Conservation (phyloP, 2,888 invertebrate genomes). For the Alentia gelatinosa region DNA sequence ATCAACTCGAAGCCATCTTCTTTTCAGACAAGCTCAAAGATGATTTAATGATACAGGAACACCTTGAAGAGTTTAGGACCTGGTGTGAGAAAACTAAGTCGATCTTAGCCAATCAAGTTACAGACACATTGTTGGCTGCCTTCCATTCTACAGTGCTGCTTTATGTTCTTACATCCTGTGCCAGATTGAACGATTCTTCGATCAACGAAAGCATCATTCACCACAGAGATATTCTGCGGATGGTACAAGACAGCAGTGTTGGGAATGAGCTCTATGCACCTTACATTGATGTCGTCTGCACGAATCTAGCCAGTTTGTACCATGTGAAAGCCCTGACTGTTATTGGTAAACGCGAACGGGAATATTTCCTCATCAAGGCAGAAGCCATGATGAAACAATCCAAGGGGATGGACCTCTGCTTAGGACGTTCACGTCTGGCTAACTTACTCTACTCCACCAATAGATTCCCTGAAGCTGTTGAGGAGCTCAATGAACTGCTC, state of each 20-base stretch:
- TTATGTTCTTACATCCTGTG: conserved; percentile 20
- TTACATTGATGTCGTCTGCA: neutral
- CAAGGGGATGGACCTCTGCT: neutral
- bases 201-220: conserved; percentile 24
- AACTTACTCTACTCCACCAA: neutral
- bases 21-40: neutral
- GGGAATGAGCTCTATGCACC: neutral
- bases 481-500: neutral
- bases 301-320: conserved; percentile 19
- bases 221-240: neutral
- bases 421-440: neutral
- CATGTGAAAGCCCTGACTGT: conserved; percentile 11
- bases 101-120: neutral
- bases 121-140: neutral
- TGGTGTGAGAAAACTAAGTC: neutral
- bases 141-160: neutral
- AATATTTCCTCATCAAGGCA: conserved; percentile 17
- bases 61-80: neutral
- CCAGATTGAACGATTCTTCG: neutral
- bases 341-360: neutral
- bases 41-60: neutral
- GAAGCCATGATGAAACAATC: neutral
- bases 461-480: neutral
- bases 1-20: neutral
- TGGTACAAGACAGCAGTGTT: neutral